Evolutionary conservation across 2,797 vertebrate species (phyloP), one percentile per base, ranked within the genome.

Genomic region (Aphelocoma californica): DNA sequence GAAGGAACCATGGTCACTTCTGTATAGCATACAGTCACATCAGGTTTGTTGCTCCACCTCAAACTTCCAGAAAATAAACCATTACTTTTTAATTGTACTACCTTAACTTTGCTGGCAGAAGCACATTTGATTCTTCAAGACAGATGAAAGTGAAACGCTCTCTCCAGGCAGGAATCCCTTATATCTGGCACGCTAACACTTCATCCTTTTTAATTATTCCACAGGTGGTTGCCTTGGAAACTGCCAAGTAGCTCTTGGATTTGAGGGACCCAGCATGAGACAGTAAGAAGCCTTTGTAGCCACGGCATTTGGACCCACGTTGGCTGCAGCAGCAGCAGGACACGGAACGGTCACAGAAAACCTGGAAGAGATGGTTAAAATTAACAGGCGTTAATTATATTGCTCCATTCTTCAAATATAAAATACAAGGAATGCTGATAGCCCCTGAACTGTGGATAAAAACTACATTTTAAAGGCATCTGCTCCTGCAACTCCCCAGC

Each of bases 221-320:
- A 90, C 95, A 95, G 86, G 90, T 93, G 92, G 97, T 97, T 97
- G 94, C 97, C 97, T 94, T 95, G 96, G 97, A 97, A 97, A 97
- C 96, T 80, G 92, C 67, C 94, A 92, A 88, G 83, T 45, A 95
- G 95, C 93, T 96, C 90, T 97, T 58, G 82, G 77, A 89, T 93
- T 66, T 73, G 82, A 89, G 66, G 72, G 53, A 95, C 65, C 84
- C 65, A 38, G 79, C 31, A 83, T 18, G 60, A 85, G 67, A 70
- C 81, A 92, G 91, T 20, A 34, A 89, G 14, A 66, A 92, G 95
- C 93, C 67, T 83, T 72, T 91, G 92, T 28, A 93, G 75, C 91
- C 91, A 54, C 86, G 4, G 88, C 88, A 56, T 51, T 78, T 15
- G 9, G 67, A 81, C 93, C 86, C 14, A 26, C 31, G 2, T 0